Percentiles rank a stretch among this genome's conserved stretches.
These are phyloP conservation scores for Poeciliopsis retropinna DNA, from an alignment of 2,113 vertebrate genomes.

Conservation along the genomic window DNA sequence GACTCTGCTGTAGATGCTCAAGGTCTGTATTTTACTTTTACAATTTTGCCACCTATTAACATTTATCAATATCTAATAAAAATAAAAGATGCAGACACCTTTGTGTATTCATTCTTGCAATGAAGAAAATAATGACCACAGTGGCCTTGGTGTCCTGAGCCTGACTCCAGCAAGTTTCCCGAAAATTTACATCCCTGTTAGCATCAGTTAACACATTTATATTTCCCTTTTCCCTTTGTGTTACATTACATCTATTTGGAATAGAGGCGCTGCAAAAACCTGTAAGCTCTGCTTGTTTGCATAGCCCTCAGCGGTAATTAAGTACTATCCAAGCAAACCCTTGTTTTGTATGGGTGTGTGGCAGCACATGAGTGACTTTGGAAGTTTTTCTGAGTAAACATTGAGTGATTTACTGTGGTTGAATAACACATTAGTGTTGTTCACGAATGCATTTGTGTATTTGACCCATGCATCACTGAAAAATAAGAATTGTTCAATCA, in stretches of 20 bases:
- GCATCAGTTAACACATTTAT: slow-evolving; percentile 34
- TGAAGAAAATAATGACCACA: slow-evolving; percentile 29
- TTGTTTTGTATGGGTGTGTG: slow-evolving; percentile 34
- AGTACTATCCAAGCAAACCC: slow-evolving; percentile 52
- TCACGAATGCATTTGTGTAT: slow-evolving; percentile 8
- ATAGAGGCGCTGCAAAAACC: slow-evolving; percentile 29
- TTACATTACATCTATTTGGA: slow-evolving; percentile 48
- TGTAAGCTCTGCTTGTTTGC: slow-evolving; percentile 53
- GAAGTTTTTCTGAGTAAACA: slow-evolving; percentile 53
- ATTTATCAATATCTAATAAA: slow-evolving; percentile 24
- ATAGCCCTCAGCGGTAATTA: slow-evolving; percentile 57
- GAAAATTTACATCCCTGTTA: slow-evolving; percentile 16
- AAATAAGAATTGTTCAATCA: neutral
- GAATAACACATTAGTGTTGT: slow-evolving; percentile 21
- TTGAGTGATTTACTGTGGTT: slow-evolving; percentile 33
- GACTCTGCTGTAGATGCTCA: neutral
- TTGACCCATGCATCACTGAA: neutral
- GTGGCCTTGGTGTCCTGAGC: slow-evolving; percentile 29
- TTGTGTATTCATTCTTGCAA: slow-evolving; percentile 6
- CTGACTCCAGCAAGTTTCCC: slow-evolving; percentile 1
- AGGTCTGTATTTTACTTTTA: slow-evolving; percentile 14
- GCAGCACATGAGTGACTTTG: slow-evolving; percentile 51
- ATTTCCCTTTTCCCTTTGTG: slow-evolving; percentile 40
- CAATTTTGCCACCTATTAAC: slow-evolving; percentile 20
- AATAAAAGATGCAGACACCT: slow-evolving; percentile 3